Percentiles rank a stretch among this genome's conserved stretches.
These are phyloP conservation scores for Protobothrops mucrosquamatus DNA, from an alignment of 2,113 vertebrate genomes.

Conservation along the genomic window DNA sequence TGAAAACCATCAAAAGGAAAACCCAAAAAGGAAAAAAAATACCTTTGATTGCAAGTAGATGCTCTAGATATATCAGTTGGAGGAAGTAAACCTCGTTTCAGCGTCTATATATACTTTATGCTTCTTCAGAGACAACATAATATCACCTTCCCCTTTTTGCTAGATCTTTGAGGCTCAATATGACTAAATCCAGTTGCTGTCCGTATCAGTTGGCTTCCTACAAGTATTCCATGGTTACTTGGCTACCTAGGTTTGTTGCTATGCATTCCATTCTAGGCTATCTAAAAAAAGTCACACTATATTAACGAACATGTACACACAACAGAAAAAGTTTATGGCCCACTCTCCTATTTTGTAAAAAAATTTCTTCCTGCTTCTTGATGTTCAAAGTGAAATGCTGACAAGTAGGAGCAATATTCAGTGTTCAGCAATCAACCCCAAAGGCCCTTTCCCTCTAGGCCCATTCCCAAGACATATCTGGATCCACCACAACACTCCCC, in stretches of 20 bases:
- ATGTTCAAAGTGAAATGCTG: slow-evolving; percentile 45
- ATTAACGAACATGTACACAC: not conserved
- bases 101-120: not conserved
- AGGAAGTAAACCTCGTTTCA: not conserved
- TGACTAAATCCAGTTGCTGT: slow-evolving; percentile 41
- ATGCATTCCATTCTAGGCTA: slow-evolving; percentile 29
- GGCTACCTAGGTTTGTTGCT: slow-evolving; percentile 57
- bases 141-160: not conserved
- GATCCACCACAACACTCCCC: slow-evolving; percentile 74
- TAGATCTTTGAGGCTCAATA: not conserved
- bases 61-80: not conserved
- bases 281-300: not conserved
- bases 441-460: slow-evolving; percentile 58
- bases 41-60: not conserved
- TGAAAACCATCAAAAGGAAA: not conserved
- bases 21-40: not conserved
- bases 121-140: not conserved
- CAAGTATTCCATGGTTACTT: slow-evolving; percentile 63
- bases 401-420: slow-evolving; percentile 20
- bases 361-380: not conserved
- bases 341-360: not conserved
- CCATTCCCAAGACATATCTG: slow-evolving; percentile 79
- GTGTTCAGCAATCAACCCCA: slow-evolving; percentile 22
- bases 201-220: slow-evolving; percentile 26
- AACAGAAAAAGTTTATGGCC: not conserved